Conservation (phyloP, 1,140 invertebrate species). For the Drosophila yakuba region DNA sequence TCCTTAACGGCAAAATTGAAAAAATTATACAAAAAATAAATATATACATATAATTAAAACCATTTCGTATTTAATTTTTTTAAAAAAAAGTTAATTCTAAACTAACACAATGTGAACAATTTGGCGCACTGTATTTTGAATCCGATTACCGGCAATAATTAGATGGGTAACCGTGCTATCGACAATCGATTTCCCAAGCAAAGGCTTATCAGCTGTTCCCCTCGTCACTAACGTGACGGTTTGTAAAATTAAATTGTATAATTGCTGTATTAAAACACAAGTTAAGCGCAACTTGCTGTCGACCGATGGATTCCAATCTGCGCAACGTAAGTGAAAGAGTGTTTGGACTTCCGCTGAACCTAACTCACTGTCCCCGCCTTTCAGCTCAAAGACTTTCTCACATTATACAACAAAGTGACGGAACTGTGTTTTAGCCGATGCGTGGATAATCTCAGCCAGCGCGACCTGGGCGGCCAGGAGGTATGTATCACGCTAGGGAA, state of each 20-base stretch:
- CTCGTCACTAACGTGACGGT: constrained; percentile 3
- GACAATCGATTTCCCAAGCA: not conserved
- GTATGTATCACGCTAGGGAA: constrained; percentile 81
- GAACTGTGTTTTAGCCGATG: constrained; percentile 94
- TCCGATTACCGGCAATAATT: not conserved
- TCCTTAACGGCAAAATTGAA: no score
- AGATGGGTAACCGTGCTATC: not conserved
- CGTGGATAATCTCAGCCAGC: constrained; percentile 92
- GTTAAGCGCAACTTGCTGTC: not conserved
- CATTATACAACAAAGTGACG: constrained; percentile 94
- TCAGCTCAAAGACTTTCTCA: constrained; percentile 93
- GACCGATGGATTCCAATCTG: constrained; percentile 68
- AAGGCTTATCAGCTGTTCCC: constrained; percentile 18
- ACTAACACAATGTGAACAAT: no score
- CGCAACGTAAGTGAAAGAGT: constrained; percentile 57
- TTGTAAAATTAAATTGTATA: constrained; percentile 29
- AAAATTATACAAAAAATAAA: not conserved
- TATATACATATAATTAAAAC: no score
- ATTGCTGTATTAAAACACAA: constrained; percentile 21
- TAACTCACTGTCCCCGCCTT: not conserved
- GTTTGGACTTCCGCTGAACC: no score
- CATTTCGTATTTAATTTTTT: no score
- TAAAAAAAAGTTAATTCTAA: no score
- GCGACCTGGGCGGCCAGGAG: constrained; percentile 90
- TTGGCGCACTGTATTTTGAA: not conserved